Base-by-base conservation (phyloP, 2,797 vertebrate genomes). In the Cichlasoma orientale region DNA sequence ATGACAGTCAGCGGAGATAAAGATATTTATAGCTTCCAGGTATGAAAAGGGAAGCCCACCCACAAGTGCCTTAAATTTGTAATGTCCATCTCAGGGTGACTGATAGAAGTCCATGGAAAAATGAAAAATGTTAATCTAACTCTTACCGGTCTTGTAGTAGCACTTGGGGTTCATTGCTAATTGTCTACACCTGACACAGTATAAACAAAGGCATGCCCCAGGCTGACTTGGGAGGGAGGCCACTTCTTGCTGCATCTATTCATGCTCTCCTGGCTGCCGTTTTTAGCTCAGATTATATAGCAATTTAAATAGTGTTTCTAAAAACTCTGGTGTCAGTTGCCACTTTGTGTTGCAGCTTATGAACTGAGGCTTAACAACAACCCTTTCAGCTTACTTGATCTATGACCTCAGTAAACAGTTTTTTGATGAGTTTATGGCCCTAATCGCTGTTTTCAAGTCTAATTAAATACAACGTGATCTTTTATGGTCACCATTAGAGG, bases 321-420 rank as follows among this genome's bases (percentile, higher is more conserved):
- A 44, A 7, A 63, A 27, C 38, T 27, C 38, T 41, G 12, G 13
- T 41, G 13, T 41, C 41, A 44, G 41, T 44, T 12, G 14, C 12
- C 38, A 41, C 4, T 41, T 41, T 14, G 4, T 41, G 4, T 41
- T 18, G 21, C 41, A 18, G 13, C 7, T 47, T 47, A 44, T 66
- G 16, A 44, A 12, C 23, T 16, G 11, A 23, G 38, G 38, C 0
- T 0, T 44, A 44, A 47, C 18, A 44, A 25, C 38, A 44, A 66
- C 0, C 21, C 21, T 63, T 44, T 38, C 36, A 38, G 14, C 5
- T 47, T 47, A 16, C 36, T 44, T 63, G 21, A 44, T 63, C 59
- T 63, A 9, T 0, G 36, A 0, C 38, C 59, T 66, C 16, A 47
- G 59, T 44, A 4, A 47, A 25, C 0, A 0, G 7, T 27, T 2